Evolutionary conservation across 2,113 vertebrate species (phyloP).

Genomic region (Xiphophorus couchianus): DNA sequence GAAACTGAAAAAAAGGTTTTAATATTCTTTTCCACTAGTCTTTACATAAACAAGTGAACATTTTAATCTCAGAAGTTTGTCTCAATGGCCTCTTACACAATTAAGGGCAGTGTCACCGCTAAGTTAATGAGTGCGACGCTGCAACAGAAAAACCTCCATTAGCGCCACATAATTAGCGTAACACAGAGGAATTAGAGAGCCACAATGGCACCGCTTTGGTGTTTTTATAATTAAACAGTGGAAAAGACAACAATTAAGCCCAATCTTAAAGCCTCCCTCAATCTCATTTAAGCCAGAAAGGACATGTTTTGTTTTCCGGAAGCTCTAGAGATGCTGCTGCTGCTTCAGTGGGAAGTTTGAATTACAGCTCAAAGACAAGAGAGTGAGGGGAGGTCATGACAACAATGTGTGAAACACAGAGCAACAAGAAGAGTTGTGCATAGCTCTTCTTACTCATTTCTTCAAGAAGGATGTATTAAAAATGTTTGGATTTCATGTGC

Average conservation of each 20-base stretch:
- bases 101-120: slow-evolving; percentile 73
- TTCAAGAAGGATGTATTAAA: too few species aligned
- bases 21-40: not conserved
- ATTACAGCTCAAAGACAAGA: slow-evolving; percentile 60
- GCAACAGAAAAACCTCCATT: slow-evolving; percentile 68
- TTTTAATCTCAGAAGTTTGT: slow-evolving; percentile 66
- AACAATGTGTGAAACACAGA: slow-evolving; percentile 9
- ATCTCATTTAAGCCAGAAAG: slow-evolving; percentile 57
- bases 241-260: slow-evolving; percentile 74
- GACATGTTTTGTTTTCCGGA: slow-evolving; percentile 63
- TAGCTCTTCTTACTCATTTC: not conserved
- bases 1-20: not conserved
- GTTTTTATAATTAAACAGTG: slow-evolving; percentile 69
- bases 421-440: not conserved
- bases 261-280: slow-evolving; percentile 54
- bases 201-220: slow-evolving; percentile 60
- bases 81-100: slow-evolving; percentile 66
- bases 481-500: too few species aligned
- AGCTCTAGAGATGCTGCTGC: slow-evolving; percentile 58
- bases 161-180: slow-evolving; percentile 74
- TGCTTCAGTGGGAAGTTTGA: slow-evolving; percentile 39
- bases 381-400: slow-evolving; percentile 63
- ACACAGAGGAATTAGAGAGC: slow-evolving; percentile 68
- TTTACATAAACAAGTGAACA: slow-evolving; percentile 28
- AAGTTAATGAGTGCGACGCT: slow-evolving; percentile 72